Evolutionary conservation across 1,140 invertebrate genomes (phyloP).

Genomic region (Holcopasites calliopsidis): DNA sequence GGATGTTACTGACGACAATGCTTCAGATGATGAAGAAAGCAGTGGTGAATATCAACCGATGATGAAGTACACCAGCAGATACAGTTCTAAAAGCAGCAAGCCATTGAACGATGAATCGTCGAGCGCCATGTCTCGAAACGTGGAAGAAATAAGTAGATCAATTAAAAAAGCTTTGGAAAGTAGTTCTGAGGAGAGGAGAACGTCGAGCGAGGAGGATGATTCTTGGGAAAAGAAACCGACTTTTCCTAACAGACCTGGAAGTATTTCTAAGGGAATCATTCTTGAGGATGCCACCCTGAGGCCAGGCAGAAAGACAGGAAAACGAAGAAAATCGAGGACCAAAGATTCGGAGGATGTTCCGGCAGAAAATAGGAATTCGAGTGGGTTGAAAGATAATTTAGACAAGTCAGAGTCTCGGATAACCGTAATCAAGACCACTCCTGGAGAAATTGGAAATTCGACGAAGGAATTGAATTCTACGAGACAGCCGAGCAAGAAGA

Average conservation of each 20-base stretch:
- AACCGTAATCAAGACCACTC: not conserved
- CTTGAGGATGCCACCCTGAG: constrained; percentile 35
- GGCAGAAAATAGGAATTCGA: not conserved
- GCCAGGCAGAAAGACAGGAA: not conserved
- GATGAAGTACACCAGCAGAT: constrained; percentile 63
- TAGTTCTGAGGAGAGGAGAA: not conserved
- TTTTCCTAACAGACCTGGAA: not conserved
- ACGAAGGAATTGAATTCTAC: not conserved
- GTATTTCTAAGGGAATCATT: constrained; percentile 29
- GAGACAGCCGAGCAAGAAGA: not conserved
- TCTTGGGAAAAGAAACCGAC: not conserved
- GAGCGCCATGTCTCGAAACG: not conserved
- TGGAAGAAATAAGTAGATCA: constrained; percentile 38
- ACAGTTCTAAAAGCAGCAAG: constrained; percentile 24
- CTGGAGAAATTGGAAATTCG: not conserved
- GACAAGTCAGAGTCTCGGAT: not conserved
- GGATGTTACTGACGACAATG: not conserved
- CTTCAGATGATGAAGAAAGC: constrained; percentile 38
- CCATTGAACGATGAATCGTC: not conserved
- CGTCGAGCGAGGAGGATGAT: not conserved
- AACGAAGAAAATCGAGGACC: not conserved
- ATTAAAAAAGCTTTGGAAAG: constrained; percentile 36
- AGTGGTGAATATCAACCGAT: constrained; percentile 44
- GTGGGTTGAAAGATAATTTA: not conserved
- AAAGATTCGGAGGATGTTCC: no score